phyloP scores from a whole-genome alignment of 1,140 invertebrate species.

The Musca domestica region DNA sequence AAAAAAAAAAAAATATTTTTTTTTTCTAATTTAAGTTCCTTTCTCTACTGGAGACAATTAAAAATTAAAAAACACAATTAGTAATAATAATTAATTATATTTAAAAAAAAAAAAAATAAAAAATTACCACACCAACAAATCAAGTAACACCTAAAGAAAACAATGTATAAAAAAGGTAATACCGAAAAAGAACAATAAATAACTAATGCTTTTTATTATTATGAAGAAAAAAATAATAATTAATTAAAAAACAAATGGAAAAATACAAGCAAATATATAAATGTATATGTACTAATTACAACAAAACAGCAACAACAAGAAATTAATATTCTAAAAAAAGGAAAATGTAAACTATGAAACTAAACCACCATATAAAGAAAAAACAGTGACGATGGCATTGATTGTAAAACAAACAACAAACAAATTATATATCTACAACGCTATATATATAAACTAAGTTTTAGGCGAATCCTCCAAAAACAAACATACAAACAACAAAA shows the following conservation, averaged over 20 bases:
- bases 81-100: neutral
- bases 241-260: neutral
- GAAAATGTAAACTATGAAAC: constrained; percentile 25
- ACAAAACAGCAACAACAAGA: no score
- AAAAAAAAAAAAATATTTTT: constrained; percentile 28
- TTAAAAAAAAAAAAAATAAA: neutral
- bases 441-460: constrained; percentile 6
- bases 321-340: constrained; percentile 26
- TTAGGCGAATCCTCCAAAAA: neutral
- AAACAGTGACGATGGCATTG: constrained; percentile 27
- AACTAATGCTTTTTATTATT: no score
- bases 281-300: constrained; percentile 30
- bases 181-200: neutral
- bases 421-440: neutral
- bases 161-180: constrained; percentile 4
- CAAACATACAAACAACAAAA: neutral
- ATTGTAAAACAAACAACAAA: constrained; percentile 23
- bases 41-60: constrained; percentile 14
- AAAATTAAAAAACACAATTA: no score
- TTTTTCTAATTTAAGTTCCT: constrained; percentile 32
- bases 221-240: neutral
- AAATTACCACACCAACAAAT: no score
- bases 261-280: constrained; percentile 26
- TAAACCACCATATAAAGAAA: constrained; percentile 31
- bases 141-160: neutral